phyloP scores from a whole-genome alignment of 2,797 vertebrate genomes.

The Mareca penelope region DNA sequence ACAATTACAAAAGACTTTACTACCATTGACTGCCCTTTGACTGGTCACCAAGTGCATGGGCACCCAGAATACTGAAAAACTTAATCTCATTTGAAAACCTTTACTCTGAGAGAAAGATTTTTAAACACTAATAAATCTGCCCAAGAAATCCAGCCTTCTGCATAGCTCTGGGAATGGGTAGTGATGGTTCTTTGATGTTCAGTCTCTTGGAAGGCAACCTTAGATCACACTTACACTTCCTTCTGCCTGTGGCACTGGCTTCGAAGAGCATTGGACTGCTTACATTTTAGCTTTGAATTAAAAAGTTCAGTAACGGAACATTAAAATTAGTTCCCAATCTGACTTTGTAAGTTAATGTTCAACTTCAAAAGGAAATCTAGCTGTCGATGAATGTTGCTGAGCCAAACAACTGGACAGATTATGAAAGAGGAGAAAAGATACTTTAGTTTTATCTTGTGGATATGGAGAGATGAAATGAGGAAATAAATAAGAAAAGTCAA shows the following conservation, averaged over 20 bases:
- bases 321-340: conserved; percentile 1
- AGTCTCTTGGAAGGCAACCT: conserved; percentile 33
- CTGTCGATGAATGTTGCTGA: not conserved
- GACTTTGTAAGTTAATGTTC: conserved; percentile 7
- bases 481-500: not conserved
- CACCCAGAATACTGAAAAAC: not conserved
- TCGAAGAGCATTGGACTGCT: conserved; percentile 12
- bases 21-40: not conserved
- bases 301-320: conserved; percentile 20
- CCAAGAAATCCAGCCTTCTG: conserved; percentile 13
- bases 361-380: conserved; percentile 46
- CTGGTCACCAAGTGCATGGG: not conserved
- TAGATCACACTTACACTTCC: conserved; percentile 20
- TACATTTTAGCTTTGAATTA: conserved; percentile 61
- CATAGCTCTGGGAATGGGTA: not conserved
- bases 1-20: not conserved
- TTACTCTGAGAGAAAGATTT: conserved; percentile 10
- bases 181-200: conserved; percentile 56
- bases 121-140: not conserved
- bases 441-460: not conserved
- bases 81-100: conserved; percentile 12
- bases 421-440: not conserved
- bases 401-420: not conserved
- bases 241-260: conserved; percentile 28
- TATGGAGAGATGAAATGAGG: not conserved